Base-by-base conservation (phyloP, 2,888 invertebrate genomes). In the Microchrysa polita region DNA sequence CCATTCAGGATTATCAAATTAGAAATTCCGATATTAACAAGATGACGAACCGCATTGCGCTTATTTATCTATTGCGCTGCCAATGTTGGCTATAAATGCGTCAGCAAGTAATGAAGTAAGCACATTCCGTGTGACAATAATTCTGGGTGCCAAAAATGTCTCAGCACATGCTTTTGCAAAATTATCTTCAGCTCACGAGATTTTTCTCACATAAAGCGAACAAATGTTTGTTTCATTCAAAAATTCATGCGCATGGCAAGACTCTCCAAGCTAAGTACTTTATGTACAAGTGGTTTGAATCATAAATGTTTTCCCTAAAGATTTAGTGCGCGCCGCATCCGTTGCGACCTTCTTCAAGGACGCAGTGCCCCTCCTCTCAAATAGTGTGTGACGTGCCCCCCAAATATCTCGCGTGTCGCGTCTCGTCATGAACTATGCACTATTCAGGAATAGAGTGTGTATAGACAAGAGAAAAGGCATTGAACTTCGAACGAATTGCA, bases 321-420 rank as follows among this genome's bases (percentile, higher is more conserved):
- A n/a, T n/a, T 2, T 12, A 48, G 48, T 48, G 48, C 48, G 48
- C 48, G 48, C 48, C 48, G 48, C n/a, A n/a, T n/a, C n/a, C n/a
- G n/a, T n/a, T n/a, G n/a, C 48, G 48, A 48, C 48, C 48, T 48
- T 48, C 16, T n/a, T 48, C 48, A 48, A 48, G 48, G 48, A 48
- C 48, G 48, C 4, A n/a, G 48, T 48, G 48, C 48, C 48, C 48
- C 48, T 48, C 48, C 48, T 48, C 16, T n/a, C 48, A 48, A 48
- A 48, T 48, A 48, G 48, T 34, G 5, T 48, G 48, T 48, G 48
- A 48, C 48, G 48, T 48, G 48, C 48, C 48, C 16, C 48, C 48
- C 10, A 48, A 7, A 34, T 5, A 34, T 2, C 27, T 34, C 12
- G 14, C 5, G n/a, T n/a, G n/a, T n/a, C n/a, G n/a, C n/a, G n/a